A percentile compares a stretch with the other conserved stretches of the same genome.
These are phyloP conservation scores for Tetragonula carbonaria DNA, from an alignment of 2,888 invertebrate genomes.

Conservation along the genomic window DNA sequence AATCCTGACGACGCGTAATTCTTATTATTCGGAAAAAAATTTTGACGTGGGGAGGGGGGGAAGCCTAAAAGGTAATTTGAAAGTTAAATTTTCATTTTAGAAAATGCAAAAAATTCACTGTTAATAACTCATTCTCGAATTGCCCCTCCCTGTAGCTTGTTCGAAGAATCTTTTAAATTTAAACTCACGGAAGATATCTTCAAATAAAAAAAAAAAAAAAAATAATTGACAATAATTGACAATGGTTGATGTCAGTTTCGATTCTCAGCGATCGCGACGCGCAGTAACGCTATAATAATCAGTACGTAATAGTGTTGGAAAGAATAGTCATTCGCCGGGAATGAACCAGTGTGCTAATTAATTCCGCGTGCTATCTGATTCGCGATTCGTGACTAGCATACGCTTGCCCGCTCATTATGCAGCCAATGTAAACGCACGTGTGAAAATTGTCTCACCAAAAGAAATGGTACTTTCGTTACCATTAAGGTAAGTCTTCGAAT, in stretches of 20 bases:
- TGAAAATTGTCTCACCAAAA: neutral
- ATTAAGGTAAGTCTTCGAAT: neutral
- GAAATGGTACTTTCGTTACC: neutral
- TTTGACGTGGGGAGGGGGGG: too few relatives aligned
- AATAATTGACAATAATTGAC: too few relatives aligned
- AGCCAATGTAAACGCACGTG: slow-evolving; percentile 5
- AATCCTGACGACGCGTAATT: too few relatives aligned
- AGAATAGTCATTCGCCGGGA: slow-evolving; percentile 25
- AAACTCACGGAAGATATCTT: too few relatives aligned
- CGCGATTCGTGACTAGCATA: slow-evolving; percentile 53
- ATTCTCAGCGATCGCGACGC: neutral
- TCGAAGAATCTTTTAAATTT: too few relatives aligned
- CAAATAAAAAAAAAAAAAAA: too few relatives aligned
- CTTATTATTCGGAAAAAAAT: too few relatives aligned
- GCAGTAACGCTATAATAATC: neutral
- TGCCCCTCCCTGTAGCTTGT: too few relatives aligned
- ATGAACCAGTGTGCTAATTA: slow-evolving; percentile 59
- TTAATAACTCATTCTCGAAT: too few relatives aligned
- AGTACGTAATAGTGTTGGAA: slow-evolving; percentile 37
- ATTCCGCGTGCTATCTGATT: slow-evolving; percentile 38
- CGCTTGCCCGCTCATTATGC: slow-evolving; percentile 34
- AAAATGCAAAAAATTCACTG: too few relatives aligned
- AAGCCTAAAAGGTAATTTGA: too few relatives aligned
- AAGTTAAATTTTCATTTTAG: too few relatives aligned
- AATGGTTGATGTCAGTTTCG: slow-evolving; percentile 1